These are phyloP conservation scores for Virgularia gustaviana DNA, from an alignment of 92 coral and sea anemone genomes.

Conservation along the genomic window DNA sequence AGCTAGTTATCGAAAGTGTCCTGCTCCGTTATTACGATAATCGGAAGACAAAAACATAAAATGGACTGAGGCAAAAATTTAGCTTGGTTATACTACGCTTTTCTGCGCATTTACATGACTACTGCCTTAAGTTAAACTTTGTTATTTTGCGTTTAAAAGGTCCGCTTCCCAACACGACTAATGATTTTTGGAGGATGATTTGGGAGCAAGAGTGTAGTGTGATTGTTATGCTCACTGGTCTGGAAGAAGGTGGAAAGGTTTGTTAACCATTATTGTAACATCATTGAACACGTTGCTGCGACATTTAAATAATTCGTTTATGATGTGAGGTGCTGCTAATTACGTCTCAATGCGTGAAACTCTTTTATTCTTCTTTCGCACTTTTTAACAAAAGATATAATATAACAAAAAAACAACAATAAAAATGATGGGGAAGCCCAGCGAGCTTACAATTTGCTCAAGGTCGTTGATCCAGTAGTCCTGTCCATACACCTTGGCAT, in stretches of 20 bases:
- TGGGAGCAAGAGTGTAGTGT: conserved; percentile 60
- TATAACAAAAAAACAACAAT: too few relatives aligned
- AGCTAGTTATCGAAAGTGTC: too few relatives aligned
- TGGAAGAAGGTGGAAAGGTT: conserved; percentile 73
- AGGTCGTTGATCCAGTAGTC: too few relatives aligned
- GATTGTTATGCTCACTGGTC: conserved; percentile 69
- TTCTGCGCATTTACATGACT: too few relatives aligned
- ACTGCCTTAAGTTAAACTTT: too few relatives aligned
- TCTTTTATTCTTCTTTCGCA: background rate
- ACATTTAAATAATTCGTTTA: background rate
- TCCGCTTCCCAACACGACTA: conserved; percentile 54
- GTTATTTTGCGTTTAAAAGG: conserved; percentile 42
- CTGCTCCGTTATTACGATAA: too few relatives aligned
- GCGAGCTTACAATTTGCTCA: too few relatives aligned
- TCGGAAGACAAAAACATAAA: background rate
- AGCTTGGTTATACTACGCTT: background rate
- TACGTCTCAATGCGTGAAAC: background rate
- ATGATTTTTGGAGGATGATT: conserved; percentile 73
- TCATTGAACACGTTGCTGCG: background rate
- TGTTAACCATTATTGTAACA: too few relatives aligned
- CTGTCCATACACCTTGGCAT: too few relatives aligned
- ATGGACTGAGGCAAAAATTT: background rate
- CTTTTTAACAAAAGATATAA: too few relatives aligned
- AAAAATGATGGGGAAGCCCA: too few relatives aligned
- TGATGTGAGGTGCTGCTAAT: too few relatives aligned